These are phyloP conservation scores for Micromussa lordhowensis DNA, from an alignment of 92 coral and sea anemone genomes.

Conservation along the genomic window DNA sequence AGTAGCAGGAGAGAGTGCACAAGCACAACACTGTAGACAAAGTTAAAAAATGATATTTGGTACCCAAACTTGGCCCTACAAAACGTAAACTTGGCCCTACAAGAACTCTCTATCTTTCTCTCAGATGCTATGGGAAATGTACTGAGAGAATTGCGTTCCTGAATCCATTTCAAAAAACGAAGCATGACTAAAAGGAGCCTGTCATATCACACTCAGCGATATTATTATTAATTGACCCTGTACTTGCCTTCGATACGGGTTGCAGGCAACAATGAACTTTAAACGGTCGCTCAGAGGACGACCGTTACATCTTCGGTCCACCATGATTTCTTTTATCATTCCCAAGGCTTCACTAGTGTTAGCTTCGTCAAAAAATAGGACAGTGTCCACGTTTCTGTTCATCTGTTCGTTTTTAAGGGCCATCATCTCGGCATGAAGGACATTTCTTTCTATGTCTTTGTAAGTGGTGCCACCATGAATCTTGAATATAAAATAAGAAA, in stretches of 20 bases:
- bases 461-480: slow-evolving; percentile 92
- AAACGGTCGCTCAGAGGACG: slow-evolving; percentile 73
- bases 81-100: too few relatives aligned
- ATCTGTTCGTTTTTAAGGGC: slow-evolving; percentile 64
- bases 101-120: neutral
- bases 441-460: slow-evolving; percentile 76
- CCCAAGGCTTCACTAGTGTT: slow-evolving; percentile 93
- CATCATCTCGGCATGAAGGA: slow-evolving; percentile 76
- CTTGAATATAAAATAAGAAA: slow-evolving; percentile 18
- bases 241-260: slow-evolving; percentile 81
- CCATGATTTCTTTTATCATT: slow-evolving; percentile 91
- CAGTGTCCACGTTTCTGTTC: slow-evolving; percentile 70
- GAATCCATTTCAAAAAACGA: neutral
- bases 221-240: neutral
- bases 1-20: too few relatives aligned
- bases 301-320: slow-evolving; percentile 87
- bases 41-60: too few relatives aligned
- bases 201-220: neutral
- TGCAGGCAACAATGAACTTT: slow-evolving; percentile 85
- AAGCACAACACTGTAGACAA: too few relatives aligned
- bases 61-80: too few relatives aligned
- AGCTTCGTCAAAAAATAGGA: slow-evolving; percentile 92
- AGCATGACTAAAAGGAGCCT: neutral
- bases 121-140: neutral
- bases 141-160: neutral